phyloP scores from a whole-genome alignment of 2,797 vertebrate genomes.

The Lepus townsendii region DNA sequence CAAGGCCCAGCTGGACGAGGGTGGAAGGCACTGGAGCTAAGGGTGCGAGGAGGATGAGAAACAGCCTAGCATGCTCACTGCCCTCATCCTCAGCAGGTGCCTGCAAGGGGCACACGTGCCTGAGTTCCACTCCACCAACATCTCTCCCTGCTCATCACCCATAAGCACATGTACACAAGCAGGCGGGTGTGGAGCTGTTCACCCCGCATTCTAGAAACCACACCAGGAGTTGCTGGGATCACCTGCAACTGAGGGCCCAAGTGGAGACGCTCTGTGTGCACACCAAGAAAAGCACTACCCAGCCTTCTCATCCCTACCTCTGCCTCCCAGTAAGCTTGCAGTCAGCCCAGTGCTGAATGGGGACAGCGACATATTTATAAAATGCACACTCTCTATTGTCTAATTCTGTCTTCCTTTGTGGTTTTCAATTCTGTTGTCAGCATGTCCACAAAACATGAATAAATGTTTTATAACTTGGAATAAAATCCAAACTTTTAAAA shows the following conservation, averaged over 20 bases:
- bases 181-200: background rate
- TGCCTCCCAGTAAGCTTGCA: background rate
- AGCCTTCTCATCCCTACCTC: background rate
- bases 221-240: background rate
- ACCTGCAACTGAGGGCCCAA: background rate
- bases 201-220: background rate
- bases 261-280: background rate
- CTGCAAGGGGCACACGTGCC: accelerated
- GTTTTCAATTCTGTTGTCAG: slow-evolving; percentile 55
- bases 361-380: background rate
- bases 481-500: slow-evolving; percentile 52
- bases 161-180: background rate
- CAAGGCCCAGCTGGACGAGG: background rate
- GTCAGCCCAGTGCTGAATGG: accelerated
- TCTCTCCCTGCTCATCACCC: background rate
- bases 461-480: slow-evolving; percentile 49
- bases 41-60: background rate
- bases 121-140: background rate
- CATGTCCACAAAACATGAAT: slow-evolving; percentile 34
- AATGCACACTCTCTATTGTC: background rate
- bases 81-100: background rate
- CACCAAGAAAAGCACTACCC: background rate
- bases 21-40: background rate
- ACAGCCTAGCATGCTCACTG: accelerated
- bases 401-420: slow-evolving; percentile 6